Percentiles rank a stretch among this genome's conserved stretches.
Conservation (phyloP, 2,797 vertebrate species). For the Liparis tanakae region DNA sequence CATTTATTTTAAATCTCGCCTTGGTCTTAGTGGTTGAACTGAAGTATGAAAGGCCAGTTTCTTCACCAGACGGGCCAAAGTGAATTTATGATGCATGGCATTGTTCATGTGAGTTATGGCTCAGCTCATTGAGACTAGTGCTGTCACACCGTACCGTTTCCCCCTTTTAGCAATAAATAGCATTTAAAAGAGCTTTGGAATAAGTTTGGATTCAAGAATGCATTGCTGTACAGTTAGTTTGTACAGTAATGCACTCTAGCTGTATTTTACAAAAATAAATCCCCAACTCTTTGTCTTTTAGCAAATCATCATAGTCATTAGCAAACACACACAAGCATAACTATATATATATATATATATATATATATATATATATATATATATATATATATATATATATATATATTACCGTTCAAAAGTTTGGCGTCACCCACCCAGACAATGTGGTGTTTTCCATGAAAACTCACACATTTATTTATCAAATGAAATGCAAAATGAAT, state of each 20-base stretch:
- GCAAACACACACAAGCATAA: constrained; percentile 1
- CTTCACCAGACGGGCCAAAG: background rate
- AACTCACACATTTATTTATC: no score
- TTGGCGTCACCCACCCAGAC: no score
- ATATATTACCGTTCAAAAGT: no score
- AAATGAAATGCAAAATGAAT: no score
- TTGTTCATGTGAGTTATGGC: background rate
- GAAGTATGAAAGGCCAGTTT: background rate
- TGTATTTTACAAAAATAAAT: background rate
- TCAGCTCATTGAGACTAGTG: background rate
- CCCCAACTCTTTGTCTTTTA: constrained; percentile 8
- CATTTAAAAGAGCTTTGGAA: background rate
- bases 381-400: no score
- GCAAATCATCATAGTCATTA: constrained; percentile 25
- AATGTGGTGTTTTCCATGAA: no score
- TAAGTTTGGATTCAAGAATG: background rate
- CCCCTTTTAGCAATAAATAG: background rate
- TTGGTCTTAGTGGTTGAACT: constrained; percentile 4
- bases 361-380: no score
- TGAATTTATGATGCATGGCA: constrained; percentile 2
- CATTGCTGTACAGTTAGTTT: background rate
- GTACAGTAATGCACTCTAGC: background rate
- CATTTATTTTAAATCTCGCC: background rate
- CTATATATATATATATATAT: no score
- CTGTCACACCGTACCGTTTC: background rate